Evolutionary conservation across 2,113 vertebrate genomes (phyloP).

Genomic region (Sterrhoptilus dennistouni): DNA sequence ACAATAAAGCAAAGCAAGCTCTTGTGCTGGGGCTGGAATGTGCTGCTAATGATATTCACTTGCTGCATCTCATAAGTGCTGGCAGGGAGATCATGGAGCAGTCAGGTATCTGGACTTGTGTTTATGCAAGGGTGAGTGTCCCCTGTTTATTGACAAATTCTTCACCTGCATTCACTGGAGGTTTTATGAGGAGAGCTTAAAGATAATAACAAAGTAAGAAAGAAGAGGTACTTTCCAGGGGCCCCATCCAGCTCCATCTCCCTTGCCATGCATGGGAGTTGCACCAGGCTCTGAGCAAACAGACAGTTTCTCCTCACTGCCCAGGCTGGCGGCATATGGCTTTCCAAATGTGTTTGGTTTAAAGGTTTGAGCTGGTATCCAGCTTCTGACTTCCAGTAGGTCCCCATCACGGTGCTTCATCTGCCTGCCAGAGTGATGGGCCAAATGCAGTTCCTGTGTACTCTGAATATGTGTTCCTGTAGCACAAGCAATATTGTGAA

Average conservation of each 20-base stretch:
- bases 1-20: constrained; percentile 3
- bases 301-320: constrained; percentile 18
- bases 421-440: constrained; percentile 5
- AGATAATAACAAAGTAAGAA: background rate
- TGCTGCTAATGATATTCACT: background rate
- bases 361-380: background rate
- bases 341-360: constrained; percentile 19
- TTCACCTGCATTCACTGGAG: background rate
- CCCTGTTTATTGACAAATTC: background rate
- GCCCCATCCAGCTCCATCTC: background rate
- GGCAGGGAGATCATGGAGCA: background rate
- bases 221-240: background rate
- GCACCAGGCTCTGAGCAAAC: background rate
- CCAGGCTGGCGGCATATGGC: background rate
- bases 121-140: background rate
- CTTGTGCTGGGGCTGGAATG: background rate
- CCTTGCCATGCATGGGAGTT: background rate
- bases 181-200: background rate
- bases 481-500: background rate
- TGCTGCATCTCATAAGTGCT: background rate
- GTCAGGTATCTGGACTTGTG: background rate
- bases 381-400: constrained; percentile 34
- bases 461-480: background rate
- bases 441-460: background rate
- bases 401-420: background rate